Conservation (phyloP, 35 echinoderm and acorn worm species). For the Stichopus chloronotus region DNA sequence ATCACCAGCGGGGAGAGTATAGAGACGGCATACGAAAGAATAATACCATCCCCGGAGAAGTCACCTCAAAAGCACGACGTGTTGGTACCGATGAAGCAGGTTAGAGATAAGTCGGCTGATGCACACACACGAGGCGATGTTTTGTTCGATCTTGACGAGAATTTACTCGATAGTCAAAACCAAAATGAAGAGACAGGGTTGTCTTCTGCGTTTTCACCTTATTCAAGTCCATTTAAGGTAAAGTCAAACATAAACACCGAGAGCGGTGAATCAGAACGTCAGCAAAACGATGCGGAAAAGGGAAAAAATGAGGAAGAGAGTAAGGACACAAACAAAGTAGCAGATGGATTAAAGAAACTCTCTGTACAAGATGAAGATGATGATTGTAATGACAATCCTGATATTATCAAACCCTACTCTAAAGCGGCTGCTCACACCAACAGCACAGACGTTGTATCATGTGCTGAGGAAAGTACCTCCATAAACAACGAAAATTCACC, state of each 20-base stretch:
- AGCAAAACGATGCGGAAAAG: neutral
- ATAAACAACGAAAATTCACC: neutral
- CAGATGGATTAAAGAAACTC: neutral
- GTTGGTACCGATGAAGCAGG: neutral
- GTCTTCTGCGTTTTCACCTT: neutral
- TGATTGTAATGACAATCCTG: neutral
- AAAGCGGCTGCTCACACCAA: neutral
- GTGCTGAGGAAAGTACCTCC: neutral
- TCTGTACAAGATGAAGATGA: neutral
- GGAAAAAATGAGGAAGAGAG: neutral
- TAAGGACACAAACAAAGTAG: neutral
- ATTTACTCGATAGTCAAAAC: slow-evolving; percentile 35
- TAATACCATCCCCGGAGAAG: slow-evolving; percentile 56
- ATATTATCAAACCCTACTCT: neutral
- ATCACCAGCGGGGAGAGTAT: slow-evolving; percentile 79
- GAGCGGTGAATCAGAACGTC: neutral
- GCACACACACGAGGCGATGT: slow-evolving; percentile 13
- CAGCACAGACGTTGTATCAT: neutral
- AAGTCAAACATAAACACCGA: neutral
- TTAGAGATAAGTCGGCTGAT: neutral
- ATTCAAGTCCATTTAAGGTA: neutral
- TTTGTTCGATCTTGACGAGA: slow-evolving; percentile 35
- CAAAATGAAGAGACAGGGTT: neutral
- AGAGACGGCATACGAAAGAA: slow-evolving; percentile 80
- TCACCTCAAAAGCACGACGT: slow-evolving; percentile 44